Percentiles rank a stretch among this genome's conserved stretches.
phyloP scores from a whole-genome alignment of 2,888 invertebrate species.

The Cepaea hortensis region DNA sequence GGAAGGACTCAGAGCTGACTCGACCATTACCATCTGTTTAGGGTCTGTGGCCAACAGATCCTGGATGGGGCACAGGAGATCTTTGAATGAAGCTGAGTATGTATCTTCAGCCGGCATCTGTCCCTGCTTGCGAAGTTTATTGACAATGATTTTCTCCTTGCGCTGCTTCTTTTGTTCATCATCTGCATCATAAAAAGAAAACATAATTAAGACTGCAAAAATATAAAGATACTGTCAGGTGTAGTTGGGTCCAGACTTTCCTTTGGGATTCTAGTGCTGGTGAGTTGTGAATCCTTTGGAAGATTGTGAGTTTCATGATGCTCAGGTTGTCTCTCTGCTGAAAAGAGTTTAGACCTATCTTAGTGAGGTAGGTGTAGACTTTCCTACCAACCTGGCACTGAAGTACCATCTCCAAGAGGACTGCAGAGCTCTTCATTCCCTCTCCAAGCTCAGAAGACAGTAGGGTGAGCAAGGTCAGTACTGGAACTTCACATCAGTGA shows the following conservation, averaged over 20 bases:
- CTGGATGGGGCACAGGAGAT: conserved; percentile 10
- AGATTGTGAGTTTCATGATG: no score
- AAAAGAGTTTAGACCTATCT: no score
- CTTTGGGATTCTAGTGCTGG: background rate
- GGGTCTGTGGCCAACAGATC: background rate
- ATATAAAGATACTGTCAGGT: no score
- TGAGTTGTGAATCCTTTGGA: no score
- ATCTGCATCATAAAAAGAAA: conserved; percentile 57
- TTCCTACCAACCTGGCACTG: no score
- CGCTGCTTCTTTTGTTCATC: conserved; percentile 70
- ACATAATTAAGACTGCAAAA: background rate
- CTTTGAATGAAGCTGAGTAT: conserved; percentile 53
- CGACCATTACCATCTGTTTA: background rate
- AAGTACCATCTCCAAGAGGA: no score
- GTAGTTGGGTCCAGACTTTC: background rate
- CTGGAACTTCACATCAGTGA: no score
- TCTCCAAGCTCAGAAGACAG: no score
- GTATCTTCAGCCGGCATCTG: conserved; percentile 62
- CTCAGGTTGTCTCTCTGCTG: no score
- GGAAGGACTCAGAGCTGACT: background rate
- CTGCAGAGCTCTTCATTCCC: no score
- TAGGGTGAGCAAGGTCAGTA: no score
- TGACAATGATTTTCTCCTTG: conserved; percentile 71
- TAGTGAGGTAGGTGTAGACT: no score
- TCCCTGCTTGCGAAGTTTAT: conserved; percentile 68